Conservation (phyloP, 2,113 vertebrate species). For the Serilophus lunatus region DNA sequence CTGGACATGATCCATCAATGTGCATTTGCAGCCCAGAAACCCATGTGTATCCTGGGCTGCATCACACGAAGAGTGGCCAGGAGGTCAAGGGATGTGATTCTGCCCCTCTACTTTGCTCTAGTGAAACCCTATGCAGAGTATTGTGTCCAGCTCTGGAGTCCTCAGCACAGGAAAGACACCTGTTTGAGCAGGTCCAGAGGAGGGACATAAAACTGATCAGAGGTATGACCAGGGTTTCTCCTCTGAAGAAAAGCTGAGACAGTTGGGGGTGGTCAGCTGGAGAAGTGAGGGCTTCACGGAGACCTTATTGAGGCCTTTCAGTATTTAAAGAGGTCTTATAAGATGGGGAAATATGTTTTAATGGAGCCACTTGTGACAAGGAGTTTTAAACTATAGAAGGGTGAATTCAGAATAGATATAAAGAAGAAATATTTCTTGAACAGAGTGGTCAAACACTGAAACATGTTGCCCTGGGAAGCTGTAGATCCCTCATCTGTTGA, state of each 20-base stretch:
- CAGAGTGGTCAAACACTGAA: neutral
- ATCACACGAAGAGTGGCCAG: neutral
- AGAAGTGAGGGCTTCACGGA: neutral
- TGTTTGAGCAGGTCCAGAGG: accelerated
- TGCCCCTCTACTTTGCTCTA: neutral
- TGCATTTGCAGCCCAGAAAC: neutral
- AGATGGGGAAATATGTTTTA: neutral
- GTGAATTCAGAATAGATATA: neutral
- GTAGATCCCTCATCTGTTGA: neutral
- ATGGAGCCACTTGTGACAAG: neutral
- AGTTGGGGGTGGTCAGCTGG: neutral
- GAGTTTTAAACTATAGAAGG: neutral
- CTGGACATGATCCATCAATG: neutral
- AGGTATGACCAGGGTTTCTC: neutral
- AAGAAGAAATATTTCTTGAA: neutral
- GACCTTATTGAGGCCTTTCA: neutral
- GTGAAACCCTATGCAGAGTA: neutral
- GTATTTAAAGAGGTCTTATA: neutral
- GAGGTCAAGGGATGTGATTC: neutral
- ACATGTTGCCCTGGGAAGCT: neutral
- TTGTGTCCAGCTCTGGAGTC: neutral
- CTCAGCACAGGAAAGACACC: neutral
- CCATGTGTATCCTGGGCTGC: neutral
- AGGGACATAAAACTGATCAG: neutral
- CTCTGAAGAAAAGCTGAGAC: neutral